These are phyloP conservation scores for Drosophila eohydei DNA, from an alignment of 2,888 invertebrate genomes.

Conservation along the genomic window DNA sequence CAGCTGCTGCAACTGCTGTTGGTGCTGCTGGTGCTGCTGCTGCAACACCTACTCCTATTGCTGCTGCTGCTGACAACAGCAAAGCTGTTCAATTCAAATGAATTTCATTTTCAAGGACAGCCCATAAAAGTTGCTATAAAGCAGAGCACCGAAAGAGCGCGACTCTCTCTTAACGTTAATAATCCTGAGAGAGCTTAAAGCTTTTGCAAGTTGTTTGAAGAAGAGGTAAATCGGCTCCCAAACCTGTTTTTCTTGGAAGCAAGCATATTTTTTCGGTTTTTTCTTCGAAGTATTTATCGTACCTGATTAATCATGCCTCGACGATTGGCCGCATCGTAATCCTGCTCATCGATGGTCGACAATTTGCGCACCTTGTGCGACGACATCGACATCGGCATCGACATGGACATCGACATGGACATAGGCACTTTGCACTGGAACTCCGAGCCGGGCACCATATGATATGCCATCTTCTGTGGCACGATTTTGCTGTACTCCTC, in stretches of 20 bases:
- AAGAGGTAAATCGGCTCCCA: neutral
- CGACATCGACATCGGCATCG: constrained; percentile 4
- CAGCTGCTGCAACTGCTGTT: constrained; percentile 14
- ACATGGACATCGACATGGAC: constrained; percentile 25
- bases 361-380: constrained; percentile 38
- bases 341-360: constrained; percentile 75
- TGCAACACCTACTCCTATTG: constrained; percentile 1
- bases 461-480: constrained; percentile 71
- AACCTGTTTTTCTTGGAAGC: neutral
- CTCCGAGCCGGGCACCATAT: constrained; percentile 76
- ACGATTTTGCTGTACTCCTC: constrained; percentile 82
- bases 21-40: constrained; percentile 4
- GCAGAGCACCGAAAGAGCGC: constrained; percentile 8
- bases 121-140: constrained; percentile 51
- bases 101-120: constrained; percentile 45
- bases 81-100: neutral
- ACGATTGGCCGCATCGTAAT: constrained; percentile 61
- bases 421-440: constrained; percentile 63
- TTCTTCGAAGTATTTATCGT: constrained; percentile 4
- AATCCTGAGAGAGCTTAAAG: neutral
- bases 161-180: neutral
- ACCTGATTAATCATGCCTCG: constrained; percentile 79
- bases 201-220: neutral
- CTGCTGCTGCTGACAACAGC: neutral
- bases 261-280: neutral